Base-by-base conservation (phyloP, 2,113 vertebrate genomes). In the Zootoca vivipara region DNA sequence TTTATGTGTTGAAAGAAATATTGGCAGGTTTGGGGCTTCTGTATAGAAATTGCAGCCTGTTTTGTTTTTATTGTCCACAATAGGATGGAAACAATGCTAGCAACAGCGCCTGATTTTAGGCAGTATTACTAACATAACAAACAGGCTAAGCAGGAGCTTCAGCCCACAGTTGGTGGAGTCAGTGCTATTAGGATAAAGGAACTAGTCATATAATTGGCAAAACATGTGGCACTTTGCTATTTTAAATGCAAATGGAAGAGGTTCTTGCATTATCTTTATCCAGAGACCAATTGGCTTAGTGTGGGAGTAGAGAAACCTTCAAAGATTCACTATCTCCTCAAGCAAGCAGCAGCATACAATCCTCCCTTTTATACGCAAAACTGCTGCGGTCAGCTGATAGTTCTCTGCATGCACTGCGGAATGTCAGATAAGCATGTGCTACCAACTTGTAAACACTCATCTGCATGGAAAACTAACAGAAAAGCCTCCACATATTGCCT, bases 331-430 rank as follows among this genome's bases (percentile, higher is more conserved):
- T 52, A 65, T 73, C 52, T 58, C 52, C 56, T 35, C 13, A 87
- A n/a, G 72, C 38, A 13, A 0, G 0, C 65, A 1, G 0, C 64
- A 87, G 82, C 38, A 75, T 0, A 83, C 62, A 38, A 24, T 65
- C 46, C 86, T 4, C 0, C 91, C 93, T 83, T 83, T 78, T 75
- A 3, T 78, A 92, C 88, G 83, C 75, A 0, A 0, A 90, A 93
- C 82, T 88, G 89, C 91, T 93, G 82, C 69, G 87, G 88, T 92
- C 87, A 92, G 13, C 73, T 94, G 94, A 94, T 85, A 80, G 93
- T 89, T 89, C 88, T 58, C 79, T 10, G 89, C 90, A 89, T 82
- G 89, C 77, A 81, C 46, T 88, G 52, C 70, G 80, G 86, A 89
- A 24, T 74, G 83, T 89, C 88, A 94, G 95, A 95, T 95, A 94